Evolutionary conservation across 2,888 invertebrate species (phyloP), one percentile per base, ranked within the genome.

Genomic region (Chelonus formosanus): DNA sequence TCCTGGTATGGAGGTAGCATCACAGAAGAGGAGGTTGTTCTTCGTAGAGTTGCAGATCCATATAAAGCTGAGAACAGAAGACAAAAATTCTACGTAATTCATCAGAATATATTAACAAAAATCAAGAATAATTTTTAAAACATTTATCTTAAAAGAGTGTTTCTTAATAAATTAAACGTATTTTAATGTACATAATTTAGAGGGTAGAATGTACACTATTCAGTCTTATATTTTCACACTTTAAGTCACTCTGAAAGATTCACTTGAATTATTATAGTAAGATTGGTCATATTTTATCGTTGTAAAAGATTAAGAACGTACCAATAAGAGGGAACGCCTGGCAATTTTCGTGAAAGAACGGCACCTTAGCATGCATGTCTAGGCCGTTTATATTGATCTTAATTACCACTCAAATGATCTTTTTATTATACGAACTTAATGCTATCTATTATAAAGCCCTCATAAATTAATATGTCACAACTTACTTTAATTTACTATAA

Each of bases 271-370:
- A 65, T 65, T 65, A 44, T 5, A 54, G 8, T 20, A 36, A 60
- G 40, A 65, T 48, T 58, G 60, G 47, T 20, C 56, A 34, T 65
- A 32, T 40, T 36, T 65, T 53, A 65, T 56, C 10, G 35, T 44
- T 44, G 57, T 10, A 10, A 7, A 10, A 56, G 57, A 56, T 64
- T 52, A 52, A 52, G 40, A 40, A 47, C 34, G 35, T 31, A 44
- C 35, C 58, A 40, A 53, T 59, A n/a, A 36, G 20, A 36, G 47
- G 32, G 52, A 44, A 48, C 36, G 57, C 20, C 52, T 20, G 43
- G 44, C 43, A 54, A 55, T 60, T 60, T 65, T 56, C 59, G 48
- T 48, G 7, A 58, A 59, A 44, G 56, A 60, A 59, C 47, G 65
- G 31, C 32, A 53, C 35, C 3, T 45, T 43, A 53, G 47, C 65